A percentile compares a stretch with the other conserved stretches of the same genome.
These are phyloP conservation scores for Pammene aurita DNA, from an alignment of 2,888 invertebrate species.

Conservation along the genomic window DNA sequence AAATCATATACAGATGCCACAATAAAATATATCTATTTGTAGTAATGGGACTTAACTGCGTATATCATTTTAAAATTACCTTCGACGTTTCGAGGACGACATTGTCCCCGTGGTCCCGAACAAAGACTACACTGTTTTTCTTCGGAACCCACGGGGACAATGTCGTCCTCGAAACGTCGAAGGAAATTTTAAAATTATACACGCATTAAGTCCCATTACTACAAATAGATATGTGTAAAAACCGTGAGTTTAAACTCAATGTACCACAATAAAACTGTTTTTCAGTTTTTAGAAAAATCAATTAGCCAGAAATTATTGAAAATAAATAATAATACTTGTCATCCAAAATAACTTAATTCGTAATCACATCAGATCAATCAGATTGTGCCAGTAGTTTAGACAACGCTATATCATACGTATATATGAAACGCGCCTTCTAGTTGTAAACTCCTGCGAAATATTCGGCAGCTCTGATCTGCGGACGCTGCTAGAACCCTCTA, in stretches of 20 bases:
- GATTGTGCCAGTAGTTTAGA: constrained; percentile 34
- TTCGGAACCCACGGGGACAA: too few relatives aligned
- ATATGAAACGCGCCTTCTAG: not conserved
- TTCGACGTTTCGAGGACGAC: too few relatives aligned
- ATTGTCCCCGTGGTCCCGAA: too few relatives aligned
- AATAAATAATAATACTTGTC: constrained; percentile 34
- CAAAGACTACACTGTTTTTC: too few relatives aligned
- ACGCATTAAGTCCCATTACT: too few relatives aligned
- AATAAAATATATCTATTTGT: too few relatives aligned
- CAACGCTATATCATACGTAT: not conserved
- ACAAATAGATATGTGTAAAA: too few relatives aligned
- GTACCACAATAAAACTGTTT: constrained; percentile 1
- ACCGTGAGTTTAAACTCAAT: too few relatives aligned
- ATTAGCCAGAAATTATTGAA: constrained; percentile 10
- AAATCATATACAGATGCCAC: constrained; percentile 9
- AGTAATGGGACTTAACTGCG: too few relatives aligned
- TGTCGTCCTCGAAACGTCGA: too few relatives aligned
- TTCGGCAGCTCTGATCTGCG: not conserved
- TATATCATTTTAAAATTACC: too few relatives aligned
- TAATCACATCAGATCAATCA: constrained; percentile 26
- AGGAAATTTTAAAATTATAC: too few relatives aligned
- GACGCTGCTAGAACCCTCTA: not conserved
- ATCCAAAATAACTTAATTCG: constrained; percentile 31
- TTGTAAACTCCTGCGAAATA: not conserved
- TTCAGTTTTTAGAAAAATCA: constrained; percentile 1